Base-by-base conservation (phyloP, 1,140 invertebrate genomes). In the Drosophila santomea region DNA sequence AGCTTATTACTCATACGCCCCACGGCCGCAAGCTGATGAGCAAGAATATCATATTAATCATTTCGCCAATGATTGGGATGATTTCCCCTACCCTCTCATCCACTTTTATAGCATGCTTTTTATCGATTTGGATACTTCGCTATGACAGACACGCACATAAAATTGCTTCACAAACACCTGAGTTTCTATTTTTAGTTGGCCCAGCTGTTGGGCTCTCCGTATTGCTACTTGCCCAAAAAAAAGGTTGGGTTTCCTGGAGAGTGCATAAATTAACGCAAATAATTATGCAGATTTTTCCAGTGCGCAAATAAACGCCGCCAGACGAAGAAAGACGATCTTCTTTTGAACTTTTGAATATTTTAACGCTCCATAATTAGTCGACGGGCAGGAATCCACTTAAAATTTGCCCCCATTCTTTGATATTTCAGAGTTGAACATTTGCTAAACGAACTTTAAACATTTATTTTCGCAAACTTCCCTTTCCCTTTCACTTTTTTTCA, bases 21-120 rank as follows among this genome's bases (percentile, higher is more conserved):
- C 43, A 44, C 7, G 74, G 50, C 25, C 38, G 56, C 25, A 20
- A 35, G 36, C 55, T 60, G 43, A 44, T 66, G 60, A 50, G 69
- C 57, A 15, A 38, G 59, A 47, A 71, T 66, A 85, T 85, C 74
- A 67, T 78, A 85, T 85, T 85, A 80, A 86, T 86, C 74, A 85
- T 85, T 73, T 67, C 71, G 61, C 57, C 72, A 85, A 77, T 80
- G 62, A 80, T 69, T 77, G 56, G 55, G 28, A 67, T 64, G 58
- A 66, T 75, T 79, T 58, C 43, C 47, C 17, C 20, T 47, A 10
- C 17, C 10, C 20, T n/a, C 12, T 35, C 15, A 36, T 20, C 3
- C 23, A 1, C 45, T 50, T 48, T 58, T 61, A 52, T 14, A 39
- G 14, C 15, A 44, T 17, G 36, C 64, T 67, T 47, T 45, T 54